These are phyloP conservation scores for Calypte anna DNA, from an alignment of 2,113 vertebrate species.

Conservation along the genomic window DNA sequence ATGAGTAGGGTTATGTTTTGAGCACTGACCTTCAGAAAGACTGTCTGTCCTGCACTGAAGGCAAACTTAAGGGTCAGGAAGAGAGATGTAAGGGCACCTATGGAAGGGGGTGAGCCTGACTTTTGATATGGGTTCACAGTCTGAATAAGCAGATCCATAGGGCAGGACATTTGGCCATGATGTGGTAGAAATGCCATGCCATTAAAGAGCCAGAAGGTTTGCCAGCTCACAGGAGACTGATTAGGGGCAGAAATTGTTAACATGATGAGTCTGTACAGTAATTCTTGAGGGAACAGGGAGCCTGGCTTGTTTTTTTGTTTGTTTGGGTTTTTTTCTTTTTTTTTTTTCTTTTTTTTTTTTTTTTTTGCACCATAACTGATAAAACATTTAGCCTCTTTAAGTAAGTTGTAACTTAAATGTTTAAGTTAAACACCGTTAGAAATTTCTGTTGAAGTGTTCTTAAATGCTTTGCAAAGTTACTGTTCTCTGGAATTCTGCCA, in stretches of 20 bases:
- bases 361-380: neutral
- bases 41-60: neutral
- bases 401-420: neutral
- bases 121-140: neutral
- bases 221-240: neutral
- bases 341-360: too few relatives aligned
- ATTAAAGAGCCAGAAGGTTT: neutral
- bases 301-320: neutral
- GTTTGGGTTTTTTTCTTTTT: too few relatives aligned
- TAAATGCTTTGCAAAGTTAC: slow-evolving; percentile 1
- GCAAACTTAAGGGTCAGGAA: neutral
- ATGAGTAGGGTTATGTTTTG: neutral
- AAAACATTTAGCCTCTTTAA: neutral
- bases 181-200: neutral
- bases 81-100: neutral
- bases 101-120: neutral
- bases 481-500: neutral
- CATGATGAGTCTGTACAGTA: neutral
- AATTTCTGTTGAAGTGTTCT: neutral
- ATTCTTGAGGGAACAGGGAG: neutral
- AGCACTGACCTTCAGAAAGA: neutral
- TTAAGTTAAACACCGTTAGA: neutral
- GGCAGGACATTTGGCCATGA: accelerated
- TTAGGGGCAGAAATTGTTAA: neutral
- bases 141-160: neutral